Evolutionary conservation across 2,888 invertebrate species (phyloP).

Genomic region (Prenolepis imparis): DNA sequence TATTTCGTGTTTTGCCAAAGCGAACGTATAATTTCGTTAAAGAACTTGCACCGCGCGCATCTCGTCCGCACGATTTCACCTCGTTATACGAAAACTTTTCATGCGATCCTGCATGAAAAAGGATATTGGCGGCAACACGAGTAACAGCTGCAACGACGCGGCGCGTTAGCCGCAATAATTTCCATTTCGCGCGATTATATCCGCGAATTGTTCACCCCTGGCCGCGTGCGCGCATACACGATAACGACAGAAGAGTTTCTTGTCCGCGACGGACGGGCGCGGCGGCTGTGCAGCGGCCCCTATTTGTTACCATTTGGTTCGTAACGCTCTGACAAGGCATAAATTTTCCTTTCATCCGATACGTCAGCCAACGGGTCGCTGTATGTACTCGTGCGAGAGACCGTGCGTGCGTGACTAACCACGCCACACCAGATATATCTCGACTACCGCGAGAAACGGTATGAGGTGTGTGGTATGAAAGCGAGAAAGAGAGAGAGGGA

Average conservation of each 20-base stretch:
- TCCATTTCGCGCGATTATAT: conserved; percentile 73
- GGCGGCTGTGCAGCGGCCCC: conserved; percentile 44
- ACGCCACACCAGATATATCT: conserved; percentile 21
- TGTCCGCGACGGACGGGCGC: conserved; percentile 25
- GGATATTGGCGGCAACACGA: conserved; percentile 25
- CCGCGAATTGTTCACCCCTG: conserved; percentile 74
- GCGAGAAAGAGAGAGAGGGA: too few species aligned
- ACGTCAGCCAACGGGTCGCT: conserved; percentile 44
- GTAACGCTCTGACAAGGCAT: conserved; percentile 60
- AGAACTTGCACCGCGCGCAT: conserved; percentile 39
- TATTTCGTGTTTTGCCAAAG: conserved; percentile 59
- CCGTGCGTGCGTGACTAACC: conserved; percentile 28
- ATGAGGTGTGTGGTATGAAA: not conserved
- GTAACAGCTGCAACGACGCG: conserved; percentile 52
- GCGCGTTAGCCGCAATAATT: conserved; percentile 70
- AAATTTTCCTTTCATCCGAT: conserved; percentile 74
- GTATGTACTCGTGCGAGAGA: conserved; percentile 32
- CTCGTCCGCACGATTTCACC: conserved; percentile 46
- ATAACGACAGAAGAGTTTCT: conserved; percentile 72
- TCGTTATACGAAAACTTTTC: conserved; percentile 74
- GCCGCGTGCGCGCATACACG: conserved; percentile 64
- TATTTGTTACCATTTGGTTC: conserved; percentile 72
- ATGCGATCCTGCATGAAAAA: conserved; percentile 44
- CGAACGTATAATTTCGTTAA: conserved; percentile 67
- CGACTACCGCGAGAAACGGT: conserved; percentile 29